These are phyloP conservation scores for Myotis vivesi DNA, from an alignment of 2,797 vertebrate species.

Conservation along the genomic window DNA sequence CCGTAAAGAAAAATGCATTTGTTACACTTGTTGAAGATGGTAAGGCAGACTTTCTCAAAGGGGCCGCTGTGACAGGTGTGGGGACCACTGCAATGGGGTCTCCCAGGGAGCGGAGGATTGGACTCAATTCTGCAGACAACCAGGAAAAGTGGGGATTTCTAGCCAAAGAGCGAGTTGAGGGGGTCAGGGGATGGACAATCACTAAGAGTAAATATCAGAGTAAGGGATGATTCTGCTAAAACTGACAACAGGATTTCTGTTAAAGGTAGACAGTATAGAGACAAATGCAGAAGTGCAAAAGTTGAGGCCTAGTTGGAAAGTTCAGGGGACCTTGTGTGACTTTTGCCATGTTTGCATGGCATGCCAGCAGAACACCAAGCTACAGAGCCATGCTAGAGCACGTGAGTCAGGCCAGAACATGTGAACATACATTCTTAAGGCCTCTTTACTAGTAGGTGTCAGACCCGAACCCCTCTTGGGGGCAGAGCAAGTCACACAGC, in stretches of 20 bases:
- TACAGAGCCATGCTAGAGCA: background rate
- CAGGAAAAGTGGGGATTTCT: background rate
- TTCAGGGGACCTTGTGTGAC: background rate
- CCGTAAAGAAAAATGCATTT: background rate
- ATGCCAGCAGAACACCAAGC: too few species aligned
- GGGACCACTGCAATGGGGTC: background rate
- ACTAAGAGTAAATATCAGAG: background rate
- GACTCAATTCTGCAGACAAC: background rate
- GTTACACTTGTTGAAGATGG: background rate
- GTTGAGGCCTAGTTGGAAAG: background rate
- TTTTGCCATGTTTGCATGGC: background rate
- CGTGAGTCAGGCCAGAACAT: background rate
- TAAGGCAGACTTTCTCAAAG: background rate
- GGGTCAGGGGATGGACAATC: background rate
- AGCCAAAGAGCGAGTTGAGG: background rate
- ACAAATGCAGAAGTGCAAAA: background rate
- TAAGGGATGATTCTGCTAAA: background rate
- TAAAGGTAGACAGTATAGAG: background rate
- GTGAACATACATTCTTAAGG: rapidly evolving
- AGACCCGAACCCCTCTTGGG: background rate
- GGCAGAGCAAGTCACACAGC: background rate
- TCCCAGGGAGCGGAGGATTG: background rate
- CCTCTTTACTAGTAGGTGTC: background rate
- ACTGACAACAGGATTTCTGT: background rate
- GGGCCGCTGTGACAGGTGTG: background rate